A percentile compares a stretch with the other conserved stretches of the same genome.
Evolutionary conservation across 2,797 vertebrate species (phyloP).

Genomic region (Morelia viridis): DNA sequence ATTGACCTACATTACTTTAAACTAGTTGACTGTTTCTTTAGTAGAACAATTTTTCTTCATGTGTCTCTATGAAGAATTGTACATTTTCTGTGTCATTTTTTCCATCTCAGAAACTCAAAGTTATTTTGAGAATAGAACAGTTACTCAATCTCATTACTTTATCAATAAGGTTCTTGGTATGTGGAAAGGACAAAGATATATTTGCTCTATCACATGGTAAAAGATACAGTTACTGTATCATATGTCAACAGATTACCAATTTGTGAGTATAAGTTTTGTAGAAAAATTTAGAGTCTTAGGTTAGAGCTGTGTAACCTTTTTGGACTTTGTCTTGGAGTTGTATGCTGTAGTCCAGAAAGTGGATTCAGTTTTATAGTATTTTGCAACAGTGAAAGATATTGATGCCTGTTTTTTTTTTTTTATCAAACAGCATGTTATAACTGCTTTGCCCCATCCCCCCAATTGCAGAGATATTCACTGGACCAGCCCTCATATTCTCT

Average conservation of each 20-base stretch:
- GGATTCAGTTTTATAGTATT: not conserved
- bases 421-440: conserved; percentile 49
- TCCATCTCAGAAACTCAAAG: not conserved
- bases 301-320: not conserved
- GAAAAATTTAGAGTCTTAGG: not conserved
- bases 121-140: not conserved
- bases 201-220: not conserved
- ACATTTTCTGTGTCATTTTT: not conserved
- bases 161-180: not conserved
- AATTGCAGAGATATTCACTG: conserved; percentile 68
- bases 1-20: not conserved
- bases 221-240: not conserved
- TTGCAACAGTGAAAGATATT: conserved; percentile 7
- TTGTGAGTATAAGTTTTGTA: not conserved
- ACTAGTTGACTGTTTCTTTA: not conserved
- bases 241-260: not conserved
- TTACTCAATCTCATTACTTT: not conserved
- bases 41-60: not conserved
- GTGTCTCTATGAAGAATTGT: not conserved
- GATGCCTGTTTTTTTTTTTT: conserved; percentile 37
- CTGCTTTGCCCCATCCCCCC: conserved; percentile 54
- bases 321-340: not conserved
- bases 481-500: conserved; percentile 61
- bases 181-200: not conserved
- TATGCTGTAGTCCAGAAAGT: not conserved